Percentiles rank a stretch among this genome's conserved stretches.
Evolutionary conservation across 1,140 invertebrate genomes (phyloP).

Genomic region (Stegodyphus mimosarum): DNA sequence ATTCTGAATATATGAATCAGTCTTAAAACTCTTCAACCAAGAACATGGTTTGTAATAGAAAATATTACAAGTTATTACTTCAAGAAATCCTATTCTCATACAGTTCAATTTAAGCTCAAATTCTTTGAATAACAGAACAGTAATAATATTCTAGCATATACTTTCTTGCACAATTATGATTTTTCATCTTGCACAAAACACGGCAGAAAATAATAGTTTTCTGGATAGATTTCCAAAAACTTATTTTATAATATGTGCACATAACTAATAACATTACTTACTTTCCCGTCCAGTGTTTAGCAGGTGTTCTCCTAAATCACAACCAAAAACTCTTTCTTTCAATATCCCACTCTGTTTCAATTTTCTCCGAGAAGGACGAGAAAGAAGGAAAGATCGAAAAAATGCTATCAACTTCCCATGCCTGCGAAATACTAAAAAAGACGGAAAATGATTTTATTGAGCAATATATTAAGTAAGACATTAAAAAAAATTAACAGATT

Average conservation of each 20-base stretch:
- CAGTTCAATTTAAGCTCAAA: no score
- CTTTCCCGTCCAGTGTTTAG: slow-evolving; percentile 58
- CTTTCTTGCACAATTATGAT: not conserved
- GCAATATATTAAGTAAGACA: not conserved
- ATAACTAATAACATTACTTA: slow-evolving; percentile 8
- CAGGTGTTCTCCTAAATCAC: slow-evolving; percentile 63
- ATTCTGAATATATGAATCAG: no score
- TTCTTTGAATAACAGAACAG: no score
- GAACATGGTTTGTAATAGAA: no score
- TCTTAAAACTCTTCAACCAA: no score
- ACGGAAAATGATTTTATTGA: not conserved
- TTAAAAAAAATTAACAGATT: not conserved
- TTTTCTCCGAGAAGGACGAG: slow-evolving; percentile 86
- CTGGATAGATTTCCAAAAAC: no score
- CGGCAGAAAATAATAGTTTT: no score
- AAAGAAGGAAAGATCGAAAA: slow-evolving; percentile 85
- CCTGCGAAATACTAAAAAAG: slow-evolving; percentile 82
- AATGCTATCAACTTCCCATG: slow-evolving; percentile 96
- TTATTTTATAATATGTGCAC: no score
- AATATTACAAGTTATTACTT: no score
- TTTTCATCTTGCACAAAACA: no score
- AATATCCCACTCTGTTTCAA: slow-evolving; percentile 93
- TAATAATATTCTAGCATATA: no score
- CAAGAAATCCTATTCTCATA: no score
- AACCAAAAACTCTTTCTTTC: slow-evolving; percentile 64